Base-by-base conservation (phyloP, 1,140 invertebrate species). In the Lepeophtheirus salmonis region DNA sequence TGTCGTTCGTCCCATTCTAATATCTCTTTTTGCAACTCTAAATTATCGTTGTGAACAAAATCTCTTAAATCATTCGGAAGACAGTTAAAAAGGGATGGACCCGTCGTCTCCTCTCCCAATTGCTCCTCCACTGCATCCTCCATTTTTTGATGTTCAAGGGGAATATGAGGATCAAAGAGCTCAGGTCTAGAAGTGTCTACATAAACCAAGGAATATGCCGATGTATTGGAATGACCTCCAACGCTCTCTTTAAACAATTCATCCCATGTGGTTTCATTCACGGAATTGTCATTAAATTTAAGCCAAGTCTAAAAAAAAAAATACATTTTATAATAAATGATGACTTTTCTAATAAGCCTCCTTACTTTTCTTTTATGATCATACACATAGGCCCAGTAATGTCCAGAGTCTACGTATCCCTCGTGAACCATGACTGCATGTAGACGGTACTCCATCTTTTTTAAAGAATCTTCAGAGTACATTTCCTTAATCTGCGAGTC, bases 371-470 rank as follows among this genome's bases (percentile, higher is more conserved):
- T 60, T 0, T 50, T 60, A 18, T 65, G 65, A 63, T 72, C 67
- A 61, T 69, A 73, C 20, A 75, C 70, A 64, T 76, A 76, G 0
- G 75, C 72, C 74, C 74, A 76, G 66, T 76, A 76, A 66, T 76
- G 75, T 23, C 75, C 75, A 1, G 72, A 74, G n/a, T 71, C 72
- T 16, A 75, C 73, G 52, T 74, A 72, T n/a, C 75, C 75, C 64
- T 76, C 75, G 64, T 76, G 75, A 16, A 76, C 74, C 58, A 75
- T 64, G 50, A 76, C 75, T 50, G 75, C 72, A 68, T 76, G 75
- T 4, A 76, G 66, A 60, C 70, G 67, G 66, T 76, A 76, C 6
- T 64, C 65, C 20, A 64, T 62, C 62, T 66, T 68, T 55, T 69
- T 66, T 64, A 75, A 67, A n/a, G 62, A 63, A 1, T 70, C 68